phyloP scores from a whole-genome alignment of 2,888 invertebrate genomes.

The Drosophila trichaetosa region DNA sequence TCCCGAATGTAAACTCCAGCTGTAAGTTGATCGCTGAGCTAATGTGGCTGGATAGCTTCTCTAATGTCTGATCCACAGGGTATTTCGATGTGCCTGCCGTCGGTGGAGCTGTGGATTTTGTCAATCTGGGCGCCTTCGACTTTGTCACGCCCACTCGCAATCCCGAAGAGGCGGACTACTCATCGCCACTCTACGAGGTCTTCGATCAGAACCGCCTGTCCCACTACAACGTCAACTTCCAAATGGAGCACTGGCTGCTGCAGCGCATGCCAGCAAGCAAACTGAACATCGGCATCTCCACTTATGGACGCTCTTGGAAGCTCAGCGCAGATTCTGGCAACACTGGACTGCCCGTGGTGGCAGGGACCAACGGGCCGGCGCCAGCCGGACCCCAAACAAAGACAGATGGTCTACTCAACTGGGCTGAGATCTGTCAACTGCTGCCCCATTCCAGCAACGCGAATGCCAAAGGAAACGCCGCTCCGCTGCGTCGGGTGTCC shows the following conservation, averaged over 20 bases:
- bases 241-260: conserved; percentile 88
- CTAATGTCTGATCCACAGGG: conserved; percentile 86
- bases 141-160: conserved; percentile 91
- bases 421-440: conserved; percentile 91
- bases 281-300: conserved; percentile 89
- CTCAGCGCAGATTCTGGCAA: conserved; percentile 90
- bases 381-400: conserved; percentile 90
- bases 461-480: conserved; percentile 87
- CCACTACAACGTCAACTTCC: conserved; percentile 89
- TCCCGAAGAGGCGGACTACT: conserved; percentile 92
- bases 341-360: conserved; percentile 90
- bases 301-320: conserved; percentile 92
- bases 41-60: neutral
- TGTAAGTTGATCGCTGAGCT: conserved; percentile 85
- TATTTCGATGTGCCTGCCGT: conserved; percentile 91
- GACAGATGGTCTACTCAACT: conserved; percentile 90
- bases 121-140: conserved; percentile 92
- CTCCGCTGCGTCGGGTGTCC: conserved; percentile 89
- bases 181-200: conserved; percentile 90
- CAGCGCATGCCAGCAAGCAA: conserved; percentile 88
- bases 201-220: conserved; percentile 88
- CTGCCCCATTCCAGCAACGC: conserved; percentile 88
- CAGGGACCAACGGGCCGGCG: conserved; percentile 89
- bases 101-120: conserved; percentile 90
- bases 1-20: conserved; percentile 91